Evolutionary conservation across 2,888 invertebrate species (phyloP).

Genomic region (Pilophorus perplexus): DNA sequence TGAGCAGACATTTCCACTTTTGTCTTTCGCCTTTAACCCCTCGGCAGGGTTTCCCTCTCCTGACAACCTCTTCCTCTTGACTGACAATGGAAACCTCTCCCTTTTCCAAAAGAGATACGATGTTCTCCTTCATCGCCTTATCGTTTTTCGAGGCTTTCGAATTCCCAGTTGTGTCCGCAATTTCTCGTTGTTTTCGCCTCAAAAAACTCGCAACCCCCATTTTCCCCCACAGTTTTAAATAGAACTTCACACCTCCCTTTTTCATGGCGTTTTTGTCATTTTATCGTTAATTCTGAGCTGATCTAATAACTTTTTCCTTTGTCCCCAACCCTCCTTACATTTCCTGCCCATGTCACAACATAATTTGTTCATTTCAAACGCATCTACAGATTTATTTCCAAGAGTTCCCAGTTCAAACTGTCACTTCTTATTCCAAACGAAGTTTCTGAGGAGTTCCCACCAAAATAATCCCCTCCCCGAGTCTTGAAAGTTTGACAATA

Average conservation of each 20-base stretch:
- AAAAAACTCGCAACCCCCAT: conserved; percentile 37
- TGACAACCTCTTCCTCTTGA: conserved; percentile 39
- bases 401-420: no score
- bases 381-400: no score
- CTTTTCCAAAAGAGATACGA: conserved; percentile 4
- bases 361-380: no score
- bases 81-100: conserved; percentile 18
- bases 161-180: not conserved
- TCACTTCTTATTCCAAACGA: no score
- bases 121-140: conserved; percentile 26
- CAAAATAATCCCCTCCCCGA: no score
- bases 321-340: not conserved
- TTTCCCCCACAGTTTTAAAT: no score
- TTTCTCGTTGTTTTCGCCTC: conserved; percentile 12
- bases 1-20: conserved; percentile 39
- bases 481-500: no score
- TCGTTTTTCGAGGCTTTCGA: conserved; percentile 10
- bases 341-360: no score
- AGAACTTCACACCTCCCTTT: conserved; percentile 23
- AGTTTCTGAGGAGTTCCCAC: no score
- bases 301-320: conserved; percentile 16
- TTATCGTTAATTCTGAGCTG: conserved; percentile 32
- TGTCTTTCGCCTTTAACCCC: conserved; percentile 36
- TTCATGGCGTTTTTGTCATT: conserved; percentile 23
- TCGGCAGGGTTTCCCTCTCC: conserved; percentile 9